Evolutionary conservation across 2,113 vertebrate genomes (phyloP).

Genomic region (Benitochromis conjunctus): DNA sequence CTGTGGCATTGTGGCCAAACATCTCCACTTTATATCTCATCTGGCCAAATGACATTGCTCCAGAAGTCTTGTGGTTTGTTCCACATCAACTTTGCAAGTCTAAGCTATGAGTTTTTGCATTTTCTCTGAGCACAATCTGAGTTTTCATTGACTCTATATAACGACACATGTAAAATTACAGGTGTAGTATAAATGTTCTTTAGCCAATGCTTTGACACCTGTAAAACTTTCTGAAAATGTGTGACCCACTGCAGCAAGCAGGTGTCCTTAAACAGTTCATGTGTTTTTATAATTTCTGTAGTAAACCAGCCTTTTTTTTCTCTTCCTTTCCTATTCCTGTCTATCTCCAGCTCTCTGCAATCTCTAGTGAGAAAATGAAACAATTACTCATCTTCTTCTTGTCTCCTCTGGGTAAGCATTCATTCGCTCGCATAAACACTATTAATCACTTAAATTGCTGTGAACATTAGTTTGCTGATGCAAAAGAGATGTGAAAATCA

Average conservation of each 20-base stretch:
- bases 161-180: rapidly evolving
- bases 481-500: conserved; percentile 28
- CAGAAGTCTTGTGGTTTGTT: neutral
- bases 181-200: neutral
- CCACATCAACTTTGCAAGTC: neutral
- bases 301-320: neutral
- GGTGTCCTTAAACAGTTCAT: neutral
- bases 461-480: conserved; percentile 5
- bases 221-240: neutral
- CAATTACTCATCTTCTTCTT: conserved; percentile 10
- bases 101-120: neutral
- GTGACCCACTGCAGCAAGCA: neutral
- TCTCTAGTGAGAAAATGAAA: conserved; percentile 15
- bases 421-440: conserved; percentile 26
- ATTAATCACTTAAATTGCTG: conserved; percentile 42
- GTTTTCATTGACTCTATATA: neutral
- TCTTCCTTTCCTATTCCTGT: neutral
- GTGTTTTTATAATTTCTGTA: neutral
- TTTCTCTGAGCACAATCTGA: neutral
- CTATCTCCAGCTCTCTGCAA: neutral
- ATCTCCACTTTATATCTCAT: neutral
- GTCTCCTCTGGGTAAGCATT: neutral
- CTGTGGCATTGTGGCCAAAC: neutral
- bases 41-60: neutral
- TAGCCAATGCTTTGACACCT: neutral